Conservation (phyloP, 2,888 invertebrate species). For the Hypena proboscidalis region DNA sequence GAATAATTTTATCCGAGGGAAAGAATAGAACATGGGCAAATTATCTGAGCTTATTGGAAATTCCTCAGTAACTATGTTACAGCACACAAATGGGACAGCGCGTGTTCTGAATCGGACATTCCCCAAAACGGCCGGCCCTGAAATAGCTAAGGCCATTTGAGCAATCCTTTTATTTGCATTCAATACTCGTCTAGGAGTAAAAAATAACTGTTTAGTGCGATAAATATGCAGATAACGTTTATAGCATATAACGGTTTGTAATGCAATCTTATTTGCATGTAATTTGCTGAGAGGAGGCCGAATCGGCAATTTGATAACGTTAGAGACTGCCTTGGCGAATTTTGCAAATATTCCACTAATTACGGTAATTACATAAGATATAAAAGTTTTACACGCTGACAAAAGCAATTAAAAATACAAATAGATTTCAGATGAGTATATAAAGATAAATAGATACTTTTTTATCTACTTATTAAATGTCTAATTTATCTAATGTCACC, state of each 20-base stretch:
- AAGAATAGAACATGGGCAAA: too few relatives aligned
- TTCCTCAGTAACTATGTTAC: conserved; percentile 34
- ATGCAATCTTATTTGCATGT: conserved; percentile 25
- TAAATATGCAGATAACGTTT: conserved; percentile 47
- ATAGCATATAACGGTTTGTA: conserved; percentile 28
- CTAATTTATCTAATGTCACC: too few relatives aligned
- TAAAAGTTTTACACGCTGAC: too few relatives aligned
- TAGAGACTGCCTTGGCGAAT: background rate
- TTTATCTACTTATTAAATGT: too few relatives aligned
- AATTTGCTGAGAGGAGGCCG: conserved; percentile 12
- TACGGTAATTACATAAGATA: too few relatives aligned
- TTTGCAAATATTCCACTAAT: too few relatives aligned
- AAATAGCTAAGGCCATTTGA: conserved; percentile 34
- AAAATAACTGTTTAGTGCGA: conserved; percentile 45
- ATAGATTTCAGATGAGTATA: too few relatives aligned
- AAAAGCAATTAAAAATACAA: too few relatives aligned
- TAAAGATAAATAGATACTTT: too few relatives aligned
- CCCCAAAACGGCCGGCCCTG: conserved; percentile 44
- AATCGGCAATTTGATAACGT: conserved; percentile 11
- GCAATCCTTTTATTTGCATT: conserved; percentile 47
- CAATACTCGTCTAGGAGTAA: conserved; percentile 32
- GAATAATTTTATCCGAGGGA: too few relatives aligned
- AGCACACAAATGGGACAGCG: conserved; percentile 21
- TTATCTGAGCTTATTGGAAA: conserved; percentile 19
- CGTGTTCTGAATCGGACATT: conserved; percentile 38